Evolutionary conservation across 2,113 vertebrate genomes (phyloP).

Genomic region (Phylloscopus whistleri): DNA sequence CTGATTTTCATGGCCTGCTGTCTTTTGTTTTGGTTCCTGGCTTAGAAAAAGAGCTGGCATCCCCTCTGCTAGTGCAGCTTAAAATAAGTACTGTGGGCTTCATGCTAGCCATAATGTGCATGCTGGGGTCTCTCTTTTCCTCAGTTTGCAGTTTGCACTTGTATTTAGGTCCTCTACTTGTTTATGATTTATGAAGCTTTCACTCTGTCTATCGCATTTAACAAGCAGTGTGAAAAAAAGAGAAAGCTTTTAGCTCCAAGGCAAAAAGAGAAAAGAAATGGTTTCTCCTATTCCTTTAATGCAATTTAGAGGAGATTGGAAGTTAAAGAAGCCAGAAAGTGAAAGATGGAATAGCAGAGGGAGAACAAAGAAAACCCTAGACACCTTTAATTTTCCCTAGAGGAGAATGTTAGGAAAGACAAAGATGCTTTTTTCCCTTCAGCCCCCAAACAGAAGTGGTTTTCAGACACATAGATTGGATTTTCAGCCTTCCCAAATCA

Average conservation of each 20-base stretch:
- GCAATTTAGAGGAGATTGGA: constrained; percentile 57
- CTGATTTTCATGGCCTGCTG: neutral
- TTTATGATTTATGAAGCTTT: constrained; percentile 68
- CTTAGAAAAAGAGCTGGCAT: neutral
- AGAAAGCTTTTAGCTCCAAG: constrained; percentile 66
- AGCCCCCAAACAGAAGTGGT: neutral
- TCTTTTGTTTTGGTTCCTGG: neutral
- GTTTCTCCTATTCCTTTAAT: constrained; percentile 40
- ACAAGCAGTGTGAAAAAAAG: constrained; percentile 42
- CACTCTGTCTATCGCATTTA: constrained; percentile 48
- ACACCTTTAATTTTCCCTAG: constrained; percentile 26
- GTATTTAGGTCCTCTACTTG: constrained; percentile 50
- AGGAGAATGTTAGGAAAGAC: neutral
- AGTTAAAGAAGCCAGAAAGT: constrained; percentile 45
- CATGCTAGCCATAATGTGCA: neutral
- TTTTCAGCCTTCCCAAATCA: constrained; percentile 34
- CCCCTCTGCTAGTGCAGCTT: neutral
- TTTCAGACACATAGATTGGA: constrained; percentile 20
- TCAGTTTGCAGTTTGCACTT: neutral
- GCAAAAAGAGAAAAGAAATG: neutral
- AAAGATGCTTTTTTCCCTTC: neutral
- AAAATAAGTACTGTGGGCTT: neutral
- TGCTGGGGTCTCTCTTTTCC: neutral
- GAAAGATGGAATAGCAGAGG: constrained; percentile 1
- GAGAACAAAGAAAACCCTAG: neutral